Evolutionary conservation across 2,888 invertebrate species (phyloP).

Genomic region (Trachelus tabidus): DNA sequence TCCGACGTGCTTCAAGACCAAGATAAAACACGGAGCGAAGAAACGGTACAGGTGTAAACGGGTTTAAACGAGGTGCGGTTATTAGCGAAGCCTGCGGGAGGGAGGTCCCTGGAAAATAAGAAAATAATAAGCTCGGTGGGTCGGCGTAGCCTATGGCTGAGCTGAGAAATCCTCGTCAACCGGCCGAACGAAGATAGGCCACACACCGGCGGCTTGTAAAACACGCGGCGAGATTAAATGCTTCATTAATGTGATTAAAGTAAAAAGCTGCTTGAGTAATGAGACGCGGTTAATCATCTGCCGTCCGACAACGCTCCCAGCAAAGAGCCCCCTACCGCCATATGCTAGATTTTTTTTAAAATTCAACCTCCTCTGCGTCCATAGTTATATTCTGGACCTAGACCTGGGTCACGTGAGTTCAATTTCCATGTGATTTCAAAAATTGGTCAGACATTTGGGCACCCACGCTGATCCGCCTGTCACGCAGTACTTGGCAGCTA

Average conservation of each 20-base stretch:
- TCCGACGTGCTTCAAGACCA: slow-evolving; percentile 10
- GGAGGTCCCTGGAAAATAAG: slow-evolving; percentile 30
- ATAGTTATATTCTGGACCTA: neutral
- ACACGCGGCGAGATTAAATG: slow-evolving; percentile 66
- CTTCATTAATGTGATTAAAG: slow-evolving; percentile 67
- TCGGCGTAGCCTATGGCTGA: slow-evolving; percentile 27
- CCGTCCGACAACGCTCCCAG: slow-evolving; percentile 23
- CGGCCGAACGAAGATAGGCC: slow-evolving; percentile 51
- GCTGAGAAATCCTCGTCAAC: slow-evolving; percentile 55
- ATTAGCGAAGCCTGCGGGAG: slow-evolving; percentile 51
- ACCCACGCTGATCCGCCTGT: neutral
- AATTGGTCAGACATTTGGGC: neutral
- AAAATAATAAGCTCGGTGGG: slow-evolving; percentile 31
- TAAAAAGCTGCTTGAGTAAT: slow-evolving; percentile 65
- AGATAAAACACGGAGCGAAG: slow-evolving; percentile 39
- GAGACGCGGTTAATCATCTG: slow-evolving; percentile 61
- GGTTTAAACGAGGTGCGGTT: slow-evolving; percentile 53
- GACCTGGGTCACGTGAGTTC: neutral
- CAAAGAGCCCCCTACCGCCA: neutral
- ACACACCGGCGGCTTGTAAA: slow-evolving; percentile 65
- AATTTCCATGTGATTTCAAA: neutral
- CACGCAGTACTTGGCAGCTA: neutral
- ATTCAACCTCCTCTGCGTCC: neutral
- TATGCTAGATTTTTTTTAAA: neutral
- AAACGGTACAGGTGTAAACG: slow-evolving; percentile 56